phyloP scores from a whole-genome alignment of 53 echinoderm and acorn worm genomes.

The Echinometra lucunter region DNA sequence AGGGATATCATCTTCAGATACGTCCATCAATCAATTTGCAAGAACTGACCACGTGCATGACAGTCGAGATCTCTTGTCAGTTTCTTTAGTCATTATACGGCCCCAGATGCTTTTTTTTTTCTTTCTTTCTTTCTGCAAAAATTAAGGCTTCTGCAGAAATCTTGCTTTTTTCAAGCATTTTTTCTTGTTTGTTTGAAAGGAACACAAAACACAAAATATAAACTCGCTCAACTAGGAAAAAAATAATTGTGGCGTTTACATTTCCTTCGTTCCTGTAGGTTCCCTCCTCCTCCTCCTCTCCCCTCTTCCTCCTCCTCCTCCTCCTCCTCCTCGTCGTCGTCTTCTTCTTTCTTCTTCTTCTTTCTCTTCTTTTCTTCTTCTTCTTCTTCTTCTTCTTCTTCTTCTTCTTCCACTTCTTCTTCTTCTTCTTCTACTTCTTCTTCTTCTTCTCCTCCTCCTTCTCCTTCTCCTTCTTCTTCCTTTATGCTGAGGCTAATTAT shows the following conservation, averaged over 20 bases:
- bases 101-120: too few relatives aligned
- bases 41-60: neutral
- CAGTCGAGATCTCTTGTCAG: neutral
- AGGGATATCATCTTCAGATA: neutral
- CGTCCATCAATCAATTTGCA: conserved; percentile 26
- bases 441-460: neutral
- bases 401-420: neutral
- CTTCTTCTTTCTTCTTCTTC: too few relatives aligned
- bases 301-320: neutral
- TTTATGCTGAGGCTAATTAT: too few relatives aligned
- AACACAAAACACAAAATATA: too few relatives aligned
- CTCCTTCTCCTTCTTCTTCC: neutral
- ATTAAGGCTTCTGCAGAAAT: too few relatives aligned
- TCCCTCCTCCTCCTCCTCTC: neutral
- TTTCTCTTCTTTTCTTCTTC: neutral
- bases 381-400: neutral
- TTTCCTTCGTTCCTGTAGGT: neutral
- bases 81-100: neutral
- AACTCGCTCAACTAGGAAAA: too few relatives aligned
- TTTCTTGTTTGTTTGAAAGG: neutral
- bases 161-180: neutral
- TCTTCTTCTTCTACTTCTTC: neutral
- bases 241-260: too few relatives aligned
- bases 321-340: neutral
- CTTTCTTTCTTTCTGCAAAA: too few relatives aligned